A percentile compares a stretch with the other conserved stretches of the same genome.
These are phyloP conservation scores for Drosophila paulistorum DNA, from an alignment of 1,140 invertebrate species.

Conservation along the genomic window DNA sequence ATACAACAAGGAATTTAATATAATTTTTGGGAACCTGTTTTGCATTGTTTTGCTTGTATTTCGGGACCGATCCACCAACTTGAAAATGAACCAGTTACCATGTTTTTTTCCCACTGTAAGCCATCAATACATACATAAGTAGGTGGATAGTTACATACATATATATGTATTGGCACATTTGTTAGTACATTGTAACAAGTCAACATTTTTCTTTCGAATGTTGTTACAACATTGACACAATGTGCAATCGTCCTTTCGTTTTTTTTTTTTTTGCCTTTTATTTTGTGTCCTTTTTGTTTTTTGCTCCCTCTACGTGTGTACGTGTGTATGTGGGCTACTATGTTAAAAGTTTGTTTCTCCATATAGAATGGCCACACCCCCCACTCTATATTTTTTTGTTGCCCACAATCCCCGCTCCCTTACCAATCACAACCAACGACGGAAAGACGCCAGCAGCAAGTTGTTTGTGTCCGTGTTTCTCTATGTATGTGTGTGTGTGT, in stretches of 20 bases:
- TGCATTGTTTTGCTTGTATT: too few species aligned
- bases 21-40: too few species aligned
- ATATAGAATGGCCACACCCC: slow-evolving; percentile 40
- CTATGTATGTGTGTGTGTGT: slow-evolving; percentile 14
- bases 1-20: too few species aligned
- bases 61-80: too few species aligned
- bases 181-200: slow-evolving; percentile 41
- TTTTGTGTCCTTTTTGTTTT: slow-evolving; percentile 40
- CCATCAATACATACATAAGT: slow-evolving; percentile 8
- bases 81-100: too few species aligned
- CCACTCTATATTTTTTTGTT: slow-evolving; percentile 1
- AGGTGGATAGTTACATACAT: slow-evolving; percentile 18
- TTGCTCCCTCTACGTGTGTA: slow-evolving; percentile 22
- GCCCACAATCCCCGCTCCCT: neutral
- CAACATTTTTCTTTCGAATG: slow-evolving; percentile 42
- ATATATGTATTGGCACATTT: slow-evolving; percentile 55
- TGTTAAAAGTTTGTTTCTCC: slow-evolving; percentile 70
- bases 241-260: slow-evolving; percentile 58
- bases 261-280: slow-evolving; percentile 35
- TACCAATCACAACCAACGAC: slow-evolving; percentile 10
- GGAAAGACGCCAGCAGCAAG: slow-evolving; percentile 51
- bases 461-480: slow-evolving; percentile 42
- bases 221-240: slow-evolving; percentile 53
- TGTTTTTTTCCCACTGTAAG: neutral
- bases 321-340: slow-evolving; percentile 72